phyloP scores from a whole-genome alignment of 2,797 vertebrate genomes.

The Glossophaga mutica region DNA sequence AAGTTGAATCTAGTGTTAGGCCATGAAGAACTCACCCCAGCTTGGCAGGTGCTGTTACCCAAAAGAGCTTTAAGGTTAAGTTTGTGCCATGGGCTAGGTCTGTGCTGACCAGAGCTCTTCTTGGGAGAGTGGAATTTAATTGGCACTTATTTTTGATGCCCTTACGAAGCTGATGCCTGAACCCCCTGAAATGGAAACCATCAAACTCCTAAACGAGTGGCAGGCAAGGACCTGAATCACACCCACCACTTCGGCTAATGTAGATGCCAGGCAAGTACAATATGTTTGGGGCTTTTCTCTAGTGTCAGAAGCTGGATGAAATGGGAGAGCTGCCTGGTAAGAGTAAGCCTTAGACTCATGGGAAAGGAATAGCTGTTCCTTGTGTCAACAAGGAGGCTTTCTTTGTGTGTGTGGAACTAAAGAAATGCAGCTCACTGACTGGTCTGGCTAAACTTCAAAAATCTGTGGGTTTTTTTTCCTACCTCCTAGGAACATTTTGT shows the following conservation, averaged over 20 bases:
- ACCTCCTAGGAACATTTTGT: constrained; percentile 64
- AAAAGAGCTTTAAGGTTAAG: constrained; percentile 8
- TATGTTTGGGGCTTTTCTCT: constrained; percentile 46
- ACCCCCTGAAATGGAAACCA: constrained; percentile 48
- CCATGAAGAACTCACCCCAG: neutral
- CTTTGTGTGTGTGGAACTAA: neutral
- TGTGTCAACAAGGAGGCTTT: constrained; percentile 62
- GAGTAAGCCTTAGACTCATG: constrained; percentile 35
- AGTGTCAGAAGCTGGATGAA: constrained; percentile 52
- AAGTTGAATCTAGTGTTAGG: constrained; percentile 10
- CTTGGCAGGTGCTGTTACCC: constrained; percentile 33
- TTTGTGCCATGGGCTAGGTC: neutral
- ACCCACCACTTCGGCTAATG: neutral
- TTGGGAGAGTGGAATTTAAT: neutral
- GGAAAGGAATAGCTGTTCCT: constrained; percentile 60
- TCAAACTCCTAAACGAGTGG: constrained; percentile 11
- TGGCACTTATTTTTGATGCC: constrained; percentile 12
- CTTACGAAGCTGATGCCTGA: constrained; percentile 20
- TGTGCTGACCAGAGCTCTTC: neutral
- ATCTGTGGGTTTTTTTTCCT: neutral
- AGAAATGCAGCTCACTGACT: constrained; percentile 67
- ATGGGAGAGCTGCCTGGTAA: constrained; percentile 40
- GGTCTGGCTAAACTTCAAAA: constrained; percentile 65
- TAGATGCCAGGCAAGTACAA: constrained; percentile 34
- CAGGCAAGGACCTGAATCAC: constrained; percentile 1